Evolutionary conservation across 2,797 vertebrate genomes (phyloP), one percentile per base, ranked within the genome.

Genomic region (Girardinus metallicus): DNA sequence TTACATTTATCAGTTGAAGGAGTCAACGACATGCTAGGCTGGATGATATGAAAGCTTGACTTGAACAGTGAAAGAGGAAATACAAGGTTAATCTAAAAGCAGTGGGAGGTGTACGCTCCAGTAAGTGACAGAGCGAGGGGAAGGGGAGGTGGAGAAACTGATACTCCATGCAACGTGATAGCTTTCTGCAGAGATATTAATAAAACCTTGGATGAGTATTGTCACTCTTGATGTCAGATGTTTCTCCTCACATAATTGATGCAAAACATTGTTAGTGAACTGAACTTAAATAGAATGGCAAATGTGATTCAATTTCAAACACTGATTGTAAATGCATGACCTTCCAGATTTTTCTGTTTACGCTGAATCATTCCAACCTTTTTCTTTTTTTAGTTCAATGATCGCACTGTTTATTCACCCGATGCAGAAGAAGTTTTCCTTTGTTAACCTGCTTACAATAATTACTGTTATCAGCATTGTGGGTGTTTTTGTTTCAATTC

Each of bases 61-160:
- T 85, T 88, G 81, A 87, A 85, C 83, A 68, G 86, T 79, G 86
- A 85, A 82, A 88, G 80, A 79, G 83, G 84, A 77, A 90, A 90
- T 87, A 91, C 88, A 88, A 91, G 92, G 89, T 90, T 91, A 90
- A 92, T 93, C 86, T 90, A 88, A 92, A 92, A 91, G 83, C 92
- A 85, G 86, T 89, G 83, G 90, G 90, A 85, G 81, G 86, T 26
- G 79, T 74, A 80, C 36, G 39, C 82, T 85, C 79, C 81, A 73
- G 82, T 74, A 85, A 81, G 90, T 84, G 91, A 91, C 84, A 85
- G 88, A 46, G 80, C 74, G 51, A 41, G 34, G 47, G 49, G 31
- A 5, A 9, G 10, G 47, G 77, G 82, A 80, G 80, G 85, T 29
- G 81, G 85, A 84, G 86, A 74, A 77, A 81, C 82, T 89, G 85